Evolutionary conservation across 2,888 invertebrate genomes (phyloP), one percentile per base, ranked within the genome.

Genomic region (Ophion obscuratus): DNA sequence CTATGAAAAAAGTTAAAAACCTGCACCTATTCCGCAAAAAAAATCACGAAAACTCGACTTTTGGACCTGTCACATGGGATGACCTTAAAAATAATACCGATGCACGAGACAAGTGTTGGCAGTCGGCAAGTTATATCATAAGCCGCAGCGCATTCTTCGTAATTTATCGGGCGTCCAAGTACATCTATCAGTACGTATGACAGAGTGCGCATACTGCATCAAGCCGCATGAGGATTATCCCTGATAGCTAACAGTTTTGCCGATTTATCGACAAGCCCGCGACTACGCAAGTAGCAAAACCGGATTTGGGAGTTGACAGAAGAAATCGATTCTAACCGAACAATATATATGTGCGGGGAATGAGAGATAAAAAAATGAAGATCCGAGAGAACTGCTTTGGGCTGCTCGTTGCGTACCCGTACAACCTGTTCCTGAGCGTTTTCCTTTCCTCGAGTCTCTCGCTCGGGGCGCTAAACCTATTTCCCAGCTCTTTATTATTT

Each of bases 401-500:
- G 78, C 57, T 9, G 71, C 67, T 85, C 78, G 81, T 73, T 84
- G 81, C 81, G 61, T 74, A 83, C 83, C 83, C 82, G 85, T 66
- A 70, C 81, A 88, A 88, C 86, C 87, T 86, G 87, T 88, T 88
- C 84, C 47, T 73, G 71, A 82, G 70, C 71, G 83, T 88, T 88
- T 88, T 88, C 85, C 88, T 85, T 75, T 83, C 73, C 73, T 85
- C 75, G 73, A 59, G 78, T 71, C 20, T 59, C 62, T 74, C 44
- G 83, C 84, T 81, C 75, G 86, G 67, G 80, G 84, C 82, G 83
- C 73, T 74, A 59, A 62, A 61, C 68, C 80, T 78, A 86, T 86
- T 86, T 86, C 83, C 82, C 77, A 80, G 53, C 78, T 81, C 85
- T 87, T 81, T 87, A 87, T 87, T 86, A 87, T 87, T 88, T 87